Evolutionary conservation across 1,140 invertebrate genomes (phyloP).

Genomic region (Euglossa dilemma): DNA sequence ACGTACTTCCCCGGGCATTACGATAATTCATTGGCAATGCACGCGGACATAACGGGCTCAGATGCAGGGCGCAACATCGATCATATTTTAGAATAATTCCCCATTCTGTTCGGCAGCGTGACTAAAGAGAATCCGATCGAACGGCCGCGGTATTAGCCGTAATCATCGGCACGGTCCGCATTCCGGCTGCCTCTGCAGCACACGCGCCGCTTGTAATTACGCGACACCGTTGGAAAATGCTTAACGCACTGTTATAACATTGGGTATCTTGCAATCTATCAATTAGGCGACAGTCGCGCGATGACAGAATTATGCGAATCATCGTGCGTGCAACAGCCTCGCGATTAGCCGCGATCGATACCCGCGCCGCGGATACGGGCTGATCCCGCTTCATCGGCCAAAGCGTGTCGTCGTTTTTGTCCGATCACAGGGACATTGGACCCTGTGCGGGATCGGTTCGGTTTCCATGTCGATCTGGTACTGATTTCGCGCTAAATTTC

Average conservation of each 20-base stretch:
- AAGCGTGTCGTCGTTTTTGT: too few relatives aligned
- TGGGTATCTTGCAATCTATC: conserved; percentile 58
- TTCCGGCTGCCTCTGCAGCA: neutral
- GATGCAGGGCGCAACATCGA: conserved; percentile 23
- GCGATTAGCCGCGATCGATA: conserved; percentile 3
- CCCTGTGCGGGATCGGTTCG: too few relatives aligned
- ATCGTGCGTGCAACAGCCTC: conserved; percentile 8
- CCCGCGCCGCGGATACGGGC: neutral
- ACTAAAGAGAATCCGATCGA: conserved; percentile 39
- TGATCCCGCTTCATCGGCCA: too few relatives aligned
- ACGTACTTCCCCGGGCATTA: neutral
- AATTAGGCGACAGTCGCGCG: conserved; percentile 47
- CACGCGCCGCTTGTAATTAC: conserved; percentile 30
- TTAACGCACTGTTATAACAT: conserved; percentile 39
- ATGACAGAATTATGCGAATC: conserved; percentile 47
- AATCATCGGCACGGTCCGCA: conserved; percentile 1
- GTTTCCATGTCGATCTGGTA: too few relatives aligned
- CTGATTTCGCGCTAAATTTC: too few relatives aligned
- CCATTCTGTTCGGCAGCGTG: conserved; percentile 5
- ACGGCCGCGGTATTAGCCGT: conserved; percentile 27
- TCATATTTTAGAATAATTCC: conserved; percentile 48
- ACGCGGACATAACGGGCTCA: conserved; percentile 1
- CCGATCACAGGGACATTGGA: too few relatives aligned
- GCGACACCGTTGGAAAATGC: conserved; percentile 38
- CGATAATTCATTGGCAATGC: conserved; percentile 33